These are phyloP conservation scores for Drosophila busckii DNA, from an alignment of 1,140 invertebrate genomes.

Conservation along the genomic window DNA sequence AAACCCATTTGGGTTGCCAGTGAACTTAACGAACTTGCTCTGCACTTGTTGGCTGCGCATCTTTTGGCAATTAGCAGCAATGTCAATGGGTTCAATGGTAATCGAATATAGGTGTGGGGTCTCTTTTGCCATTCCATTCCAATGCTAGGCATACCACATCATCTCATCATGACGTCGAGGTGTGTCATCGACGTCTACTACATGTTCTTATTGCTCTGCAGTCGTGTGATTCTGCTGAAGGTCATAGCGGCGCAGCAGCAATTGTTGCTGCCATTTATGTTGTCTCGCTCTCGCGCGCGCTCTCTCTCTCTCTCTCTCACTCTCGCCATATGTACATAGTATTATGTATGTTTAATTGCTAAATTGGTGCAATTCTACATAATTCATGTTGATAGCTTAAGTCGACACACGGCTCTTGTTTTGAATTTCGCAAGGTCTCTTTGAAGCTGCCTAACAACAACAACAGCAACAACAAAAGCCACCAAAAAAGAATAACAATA, in stretches of 20 bases:
- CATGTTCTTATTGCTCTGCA: constrained; percentile 12
- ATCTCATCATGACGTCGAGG: constrained; percentile 27
- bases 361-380: constrained; percentile 74
- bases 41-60: constrained; percentile 40
- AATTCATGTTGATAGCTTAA: constrained; percentile 57
- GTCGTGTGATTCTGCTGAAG: constrained; percentile 59
- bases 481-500: constrained; percentile 12
- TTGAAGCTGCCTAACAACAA: constrained; percentile 33
- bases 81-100: constrained; percentile 68
- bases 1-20: too few relatives aligned
- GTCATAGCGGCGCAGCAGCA: constrained; percentile 26
- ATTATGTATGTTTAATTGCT: constrained; percentile 67
- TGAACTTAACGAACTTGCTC: constrained; percentile 57
- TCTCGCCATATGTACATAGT: constrained; percentile 22
- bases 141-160: constrained; percentile 28
- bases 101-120: constrained; percentile 57
- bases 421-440: constrained; percentile 50
- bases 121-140: too few relatives aligned
- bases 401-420: constrained; percentile 13
- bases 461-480: constrained; percentile 5
- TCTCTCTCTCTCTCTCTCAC: constrained; percentile 31
- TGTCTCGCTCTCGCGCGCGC: constrained; percentile 24
- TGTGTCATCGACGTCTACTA: constrained; percentile 63
- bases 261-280: constrained; percentile 62
- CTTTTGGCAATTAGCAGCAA: constrained; percentile 64